Evolutionary conservation across 2,888 invertebrate genomes (phyloP).

Genomic region (Agrotis segetum): DNA sequence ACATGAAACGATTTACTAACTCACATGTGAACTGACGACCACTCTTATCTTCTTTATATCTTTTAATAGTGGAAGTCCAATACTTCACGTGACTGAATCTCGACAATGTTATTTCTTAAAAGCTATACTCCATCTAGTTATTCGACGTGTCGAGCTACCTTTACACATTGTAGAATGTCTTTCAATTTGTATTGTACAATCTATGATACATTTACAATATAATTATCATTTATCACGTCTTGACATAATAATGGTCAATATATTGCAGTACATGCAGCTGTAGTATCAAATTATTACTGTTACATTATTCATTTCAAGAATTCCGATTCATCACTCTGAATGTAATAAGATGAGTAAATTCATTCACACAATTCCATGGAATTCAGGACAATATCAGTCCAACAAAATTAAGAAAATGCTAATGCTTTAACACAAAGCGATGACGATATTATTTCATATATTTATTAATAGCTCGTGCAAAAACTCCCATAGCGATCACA

Average conservation of each 20-base stretch:
- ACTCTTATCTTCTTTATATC: slow-evolving; percentile 19
- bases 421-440: slow-evolving; percentile 19
- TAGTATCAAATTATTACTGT: slow-evolving; percentile 14
- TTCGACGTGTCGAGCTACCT: neutral
- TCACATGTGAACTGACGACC: slow-evolving; percentile 4
- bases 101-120: neutral
- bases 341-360: slow-evolving; percentile 29
- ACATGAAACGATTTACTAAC: slow-evolving; percentile 22
- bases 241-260: slow-evolving; percentile 34
- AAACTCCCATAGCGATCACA: slow-evolving; percentile 20
- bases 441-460: slow-evolving; percentile 14
- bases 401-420: slow-evolving; percentile 30
- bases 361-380: slow-evolving; percentile 23
- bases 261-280: slow-evolving; percentile 17
- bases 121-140: neutral
- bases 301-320: slow-evolving; percentile 42
- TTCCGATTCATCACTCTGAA: slow-evolving; percentile 25
- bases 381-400: slow-evolving; percentile 46
- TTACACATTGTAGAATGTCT: neutral
- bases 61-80: slow-evolving; percentile 1
- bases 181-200: slow-evolving; percentile 1
- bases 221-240: slow-evolving; percentile 34
- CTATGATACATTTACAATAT: slow-evolving; percentile 13
- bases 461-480: slow-evolving; percentile 18
- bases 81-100: neutral